Evolutionary conservation across 2,888 invertebrate species (phyloP).

Genomic region (Rhingia rostrata): DNA sequence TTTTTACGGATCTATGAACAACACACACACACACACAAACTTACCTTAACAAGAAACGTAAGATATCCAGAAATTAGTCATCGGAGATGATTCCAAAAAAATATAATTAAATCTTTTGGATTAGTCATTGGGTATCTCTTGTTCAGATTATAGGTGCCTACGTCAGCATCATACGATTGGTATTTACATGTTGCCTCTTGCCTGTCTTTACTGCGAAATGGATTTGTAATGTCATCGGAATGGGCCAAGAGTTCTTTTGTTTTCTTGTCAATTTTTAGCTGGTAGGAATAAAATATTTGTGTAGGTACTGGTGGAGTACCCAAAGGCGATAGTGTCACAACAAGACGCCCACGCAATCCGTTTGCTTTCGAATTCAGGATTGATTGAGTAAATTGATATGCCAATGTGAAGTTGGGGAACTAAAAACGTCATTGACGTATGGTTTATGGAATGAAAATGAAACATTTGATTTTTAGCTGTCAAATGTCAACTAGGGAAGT

Average conservation of each 20-base stretch:
- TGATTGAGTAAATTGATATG: slow-evolving; percentile 21
- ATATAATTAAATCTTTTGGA: slow-evolving; percentile 25
- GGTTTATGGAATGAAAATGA: too few relatives aligned
- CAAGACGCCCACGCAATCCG: slow-evolving; percentile 6
- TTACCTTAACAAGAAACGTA: neutral
- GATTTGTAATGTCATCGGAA: slow-evolving; percentile 35
- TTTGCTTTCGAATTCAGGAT: slow-evolving; percentile 13
- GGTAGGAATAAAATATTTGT: slow-evolving; percentile 6
- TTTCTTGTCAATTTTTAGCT: neutral
- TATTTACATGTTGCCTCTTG: neutral
- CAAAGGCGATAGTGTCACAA: neutral
- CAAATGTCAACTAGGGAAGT: too few relatives aligned
- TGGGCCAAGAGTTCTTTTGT: slow-evolving; percentile 21
- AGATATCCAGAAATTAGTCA: slow-evolving; percentile 21
- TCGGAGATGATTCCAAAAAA: slow-evolving; percentile 27
- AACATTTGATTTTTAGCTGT: too few relatives aligned
- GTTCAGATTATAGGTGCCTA: neutral
- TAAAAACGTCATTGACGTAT: neutral
- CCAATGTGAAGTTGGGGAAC: neutral
- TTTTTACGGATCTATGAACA: slow-evolving; percentile 4
- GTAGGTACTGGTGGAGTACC: neutral
- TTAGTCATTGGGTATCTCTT: slow-evolving; percentile 55
- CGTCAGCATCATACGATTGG: slow-evolving; percentile 24
- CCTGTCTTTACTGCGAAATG: slow-evolving; percentile 21
- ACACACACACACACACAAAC: neutral